A percentile compares a stretch with the other conserved stretches of the same genome.
phyloP scores from a whole-genome alignment of 2,113 vertebrate genomes.

The Cyphomyrus discorhynchus region DNA sequence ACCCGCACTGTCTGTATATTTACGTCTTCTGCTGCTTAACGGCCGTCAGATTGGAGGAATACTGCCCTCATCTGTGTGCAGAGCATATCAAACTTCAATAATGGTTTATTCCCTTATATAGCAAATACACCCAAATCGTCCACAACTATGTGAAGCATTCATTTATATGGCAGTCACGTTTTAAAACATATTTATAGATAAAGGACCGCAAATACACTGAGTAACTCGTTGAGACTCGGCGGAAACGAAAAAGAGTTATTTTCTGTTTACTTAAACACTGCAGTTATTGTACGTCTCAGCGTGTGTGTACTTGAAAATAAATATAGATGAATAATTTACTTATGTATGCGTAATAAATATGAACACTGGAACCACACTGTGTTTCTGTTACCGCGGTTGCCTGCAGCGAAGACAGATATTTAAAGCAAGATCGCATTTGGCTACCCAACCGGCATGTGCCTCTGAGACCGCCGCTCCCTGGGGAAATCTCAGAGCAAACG shows the following conservation, averaged over 20 bases:
- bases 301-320: neutral
- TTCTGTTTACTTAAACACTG: neutral
- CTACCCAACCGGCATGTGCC: neutral
- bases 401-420: neutral
- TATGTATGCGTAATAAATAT: neutral
- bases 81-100: neutral
- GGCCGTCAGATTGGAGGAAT: neutral
- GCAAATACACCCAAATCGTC: neutral
- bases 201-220: neutral
- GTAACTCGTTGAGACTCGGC: neutral
- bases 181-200: neutral
- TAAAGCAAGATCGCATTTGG: neutral
- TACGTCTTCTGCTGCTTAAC: neutral
- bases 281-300: neutral
- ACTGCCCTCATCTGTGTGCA: neutral
- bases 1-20: neutral
- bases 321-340: neutral
- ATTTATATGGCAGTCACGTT: neutral
- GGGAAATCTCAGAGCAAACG: neutral
- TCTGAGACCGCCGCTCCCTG: too few relatives aligned
- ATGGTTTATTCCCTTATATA: neutral
- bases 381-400: neutral
- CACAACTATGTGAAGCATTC: neutral
- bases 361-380: neutral
- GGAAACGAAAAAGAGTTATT: neutral